phyloP scores from a whole-genome alignment of 2,113 vertebrate genomes.

The Python bivittatus region DNA sequence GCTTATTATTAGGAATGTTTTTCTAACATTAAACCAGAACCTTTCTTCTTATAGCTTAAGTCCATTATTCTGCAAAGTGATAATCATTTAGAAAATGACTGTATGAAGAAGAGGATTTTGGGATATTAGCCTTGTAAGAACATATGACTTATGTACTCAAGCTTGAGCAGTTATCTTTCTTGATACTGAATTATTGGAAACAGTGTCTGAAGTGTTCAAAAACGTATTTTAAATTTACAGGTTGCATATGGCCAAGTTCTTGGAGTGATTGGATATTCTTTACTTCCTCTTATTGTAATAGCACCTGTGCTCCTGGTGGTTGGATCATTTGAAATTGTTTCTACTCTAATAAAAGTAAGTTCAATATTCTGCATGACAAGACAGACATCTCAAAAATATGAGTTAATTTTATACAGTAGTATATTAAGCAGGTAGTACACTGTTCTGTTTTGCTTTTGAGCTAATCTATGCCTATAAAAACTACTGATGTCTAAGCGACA shows the following conservation, averaged over 20 bases:
- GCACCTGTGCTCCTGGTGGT: conserved; percentile 91
- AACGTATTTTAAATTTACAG: conserved; percentile 73
- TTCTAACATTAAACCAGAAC: background rate
- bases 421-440: background rate
- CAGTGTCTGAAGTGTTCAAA: background rate
- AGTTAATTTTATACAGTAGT: background rate
- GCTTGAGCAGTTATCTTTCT: conserved; percentile 1
- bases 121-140: background rate
- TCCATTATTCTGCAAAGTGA: background rate
- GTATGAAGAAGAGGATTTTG: background rate
- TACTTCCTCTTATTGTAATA: conserved; percentile 97
- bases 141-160: background rate
- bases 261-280: conserved; percentile 97
- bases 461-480: background rate
- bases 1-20: background rate
- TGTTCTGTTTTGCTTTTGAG: background rate
- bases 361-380: background rate
- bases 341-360: conserved; percentile 94
- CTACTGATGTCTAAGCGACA: background rate
- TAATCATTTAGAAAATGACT: background rate
- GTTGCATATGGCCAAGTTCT: conserved; percentile 98
- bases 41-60: background rate
- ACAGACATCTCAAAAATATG: background rate
- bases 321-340: conserved; percentile 90
- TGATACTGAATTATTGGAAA: conserved; percentile 3